Percentiles rank a stretch among this genome's conserved stretches.
These are phyloP conservation scores for Onychorhynchus coronatus DNA, from an alignment of 2,113 vertebrate genomes.

Conservation along the genomic window DNA sequence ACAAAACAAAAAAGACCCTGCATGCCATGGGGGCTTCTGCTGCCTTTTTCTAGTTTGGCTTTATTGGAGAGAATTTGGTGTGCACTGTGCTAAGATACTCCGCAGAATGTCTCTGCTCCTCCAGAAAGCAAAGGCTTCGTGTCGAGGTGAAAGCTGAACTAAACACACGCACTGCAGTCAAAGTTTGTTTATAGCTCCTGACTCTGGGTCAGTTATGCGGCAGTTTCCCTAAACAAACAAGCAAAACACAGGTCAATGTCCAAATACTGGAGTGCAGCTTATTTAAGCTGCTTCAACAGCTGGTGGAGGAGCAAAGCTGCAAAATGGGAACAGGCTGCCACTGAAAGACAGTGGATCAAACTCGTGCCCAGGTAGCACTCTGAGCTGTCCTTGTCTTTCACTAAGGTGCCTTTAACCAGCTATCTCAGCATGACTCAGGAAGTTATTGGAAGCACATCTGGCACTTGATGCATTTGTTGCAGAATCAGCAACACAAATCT, in stretches of 20 bases:
- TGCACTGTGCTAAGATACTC: neutral
- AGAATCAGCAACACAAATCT: slow-evolving; percentile 14
- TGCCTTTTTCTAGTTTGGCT: neutral
- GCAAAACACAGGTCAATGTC: slow-evolving; percentile 54
- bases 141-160: slow-evolving; percentile 37
- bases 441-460: neutral
- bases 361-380: neutral
- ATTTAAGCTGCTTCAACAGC: neutral
- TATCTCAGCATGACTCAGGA: neutral
- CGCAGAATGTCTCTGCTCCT: neutral
- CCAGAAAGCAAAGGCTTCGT: neutral
- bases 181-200: slow-evolving; percentile 5
- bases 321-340: neutral
- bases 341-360: neutral
- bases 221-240: slow-evolving; percentile 61
- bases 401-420: neutral
- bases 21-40: neutral
- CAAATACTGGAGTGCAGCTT: neutral
- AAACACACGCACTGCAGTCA: neutral
- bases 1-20: neutral
- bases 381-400: neutral
- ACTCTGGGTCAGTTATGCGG: neutral
- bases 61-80: neutral
- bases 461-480: neutral
- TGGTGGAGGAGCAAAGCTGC: neutral